phyloP scores from a whole-genome alignment of 2,888 invertebrate species.

The Ormyrus nitidulus region DNA sequence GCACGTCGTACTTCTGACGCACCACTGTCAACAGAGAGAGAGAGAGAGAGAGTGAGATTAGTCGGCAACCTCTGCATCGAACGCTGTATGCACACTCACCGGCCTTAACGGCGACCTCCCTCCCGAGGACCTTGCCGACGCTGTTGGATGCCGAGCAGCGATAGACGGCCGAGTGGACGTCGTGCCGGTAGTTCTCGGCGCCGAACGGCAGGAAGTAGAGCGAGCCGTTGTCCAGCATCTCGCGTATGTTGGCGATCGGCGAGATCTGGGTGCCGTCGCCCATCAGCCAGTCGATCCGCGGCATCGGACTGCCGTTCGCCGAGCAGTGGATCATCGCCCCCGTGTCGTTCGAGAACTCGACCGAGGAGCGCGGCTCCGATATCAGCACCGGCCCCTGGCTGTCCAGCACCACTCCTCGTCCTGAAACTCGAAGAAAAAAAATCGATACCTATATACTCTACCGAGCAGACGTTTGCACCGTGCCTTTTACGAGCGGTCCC shows the following conservation, averaged over 20 bases:
- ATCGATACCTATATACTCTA: neutral
- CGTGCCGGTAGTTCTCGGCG: conserved; percentile 86
- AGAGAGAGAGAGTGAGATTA: neutral
- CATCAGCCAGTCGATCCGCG: conserved; percentile 87
- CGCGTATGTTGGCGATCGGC: conserved; percentile 82
- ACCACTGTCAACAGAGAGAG: conserved; percentile 80
- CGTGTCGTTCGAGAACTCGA: conserved; percentile 86
- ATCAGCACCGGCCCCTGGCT: conserved; percentile 86
- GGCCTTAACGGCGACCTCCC: conserved; percentile 91
- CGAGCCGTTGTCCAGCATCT: conserved; percentile 88
- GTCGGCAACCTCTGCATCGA: neutral
- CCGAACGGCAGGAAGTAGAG: conserved; percentile 91
- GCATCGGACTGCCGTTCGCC: conserved; percentile 86
- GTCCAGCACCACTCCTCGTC: conserved; percentile 73
- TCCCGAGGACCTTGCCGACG: conserved; percentile 87
- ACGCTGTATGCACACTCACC: conserved; percentile 79
- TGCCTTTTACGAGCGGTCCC: too few relatives aligned
- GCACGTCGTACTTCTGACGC: conserved; percentile 90
- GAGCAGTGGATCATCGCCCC: conserved; percentile 87
- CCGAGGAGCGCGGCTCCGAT: conserved; percentile 85
- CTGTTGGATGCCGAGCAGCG: conserved; percentile 81
- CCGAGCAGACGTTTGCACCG: neutral
- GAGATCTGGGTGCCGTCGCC: conserved; percentile 83
- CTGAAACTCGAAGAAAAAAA: conserved; percentile 61
- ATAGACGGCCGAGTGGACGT: conserved; percentile 91